A percentile compares a stretch with the other conserved stretches of the same genome.
These are phyloP conservation scores for Morone saxatilis DNA, from an alignment of 2,113 vertebrate genomes.

Conservation along the genomic window DNA sequence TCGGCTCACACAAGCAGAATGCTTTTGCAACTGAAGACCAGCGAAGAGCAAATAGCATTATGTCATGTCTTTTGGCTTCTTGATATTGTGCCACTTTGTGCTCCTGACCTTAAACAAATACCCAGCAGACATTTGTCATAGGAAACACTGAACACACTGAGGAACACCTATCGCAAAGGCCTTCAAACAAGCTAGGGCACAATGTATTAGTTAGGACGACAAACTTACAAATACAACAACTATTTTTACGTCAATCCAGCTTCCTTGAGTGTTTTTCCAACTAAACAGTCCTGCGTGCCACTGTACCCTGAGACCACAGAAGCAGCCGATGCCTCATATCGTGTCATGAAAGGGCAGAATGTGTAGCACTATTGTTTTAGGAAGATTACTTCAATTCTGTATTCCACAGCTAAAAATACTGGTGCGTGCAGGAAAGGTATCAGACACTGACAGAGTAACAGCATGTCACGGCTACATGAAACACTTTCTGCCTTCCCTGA, in stretches of 20 bases:
- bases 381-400: not conserved
- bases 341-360: not conserved
- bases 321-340: not conserved
- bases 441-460: conserved; percentile 6
- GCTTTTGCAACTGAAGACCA: conserved; percentile 57
- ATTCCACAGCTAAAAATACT: conserved; percentile 14
- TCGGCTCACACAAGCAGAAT: conserved; percentile 51
- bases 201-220: not conserved
- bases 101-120: conserved; percentile 48
- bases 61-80: conserved; percentile 60
- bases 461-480: conserved; percentile 14
- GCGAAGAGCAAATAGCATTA: conserved; percentile 56
- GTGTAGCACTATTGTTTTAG: not conserved
- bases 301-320: not conserved
- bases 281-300: not conserved
- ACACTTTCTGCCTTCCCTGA: conserved; percentile 2
- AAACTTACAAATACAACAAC: not conserved
- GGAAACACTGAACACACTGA: not conserved
- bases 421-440: conserved; percentile 1
- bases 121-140: conserved; percentile 1
- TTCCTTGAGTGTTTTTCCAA: not conserved
- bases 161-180: not conserved
- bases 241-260: not conserved
- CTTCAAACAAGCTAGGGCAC: not conserved
- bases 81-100: conserved; percentile 49